Base-by-base conservation (phyloP, 2,888 invertebrate species). In the Drosophila paranaensis region DNA sequence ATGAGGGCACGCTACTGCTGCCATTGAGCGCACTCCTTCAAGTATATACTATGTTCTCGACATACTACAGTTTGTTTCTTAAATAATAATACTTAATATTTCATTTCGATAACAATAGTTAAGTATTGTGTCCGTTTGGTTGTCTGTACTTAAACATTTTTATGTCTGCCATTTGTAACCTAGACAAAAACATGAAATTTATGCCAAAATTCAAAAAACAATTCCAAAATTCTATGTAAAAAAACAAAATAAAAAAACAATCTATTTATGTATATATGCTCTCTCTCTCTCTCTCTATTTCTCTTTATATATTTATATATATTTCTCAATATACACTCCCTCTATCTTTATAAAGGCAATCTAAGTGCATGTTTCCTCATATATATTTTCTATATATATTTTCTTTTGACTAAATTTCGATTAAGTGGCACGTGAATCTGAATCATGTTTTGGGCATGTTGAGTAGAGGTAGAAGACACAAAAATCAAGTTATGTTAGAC, bases 111-210 rank as follows among this genome's bases (percentile, higher is more conserved):
- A 72, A 68, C 69, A 75, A 73, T 80, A 82, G 68, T 82, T 90
- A 86, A 88, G 87, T 85, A 87, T 86, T 84, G 84, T 83, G 89
- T 90, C 90, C 88, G 90, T 88, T 88, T 90, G 91, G 91, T 91
- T 91, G 91, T 91, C 91, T 91, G 91, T 91, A 88, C 88, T 90
- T 91, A 91, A 91, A 91, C 91, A 91, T 91, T 91, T 91, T 91
- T 91, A 91, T 91, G 90, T 91, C 91, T 91, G 90, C 91, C 91
- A 91, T 83, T 87, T 80, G 79, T 80, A 81, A 88, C 79, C 81
- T 84, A 80, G 89, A 78, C 76, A 72, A 35, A 72, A 35, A 37
- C 72, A 72, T 78, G 51, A 81, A 82, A 79, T 89, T 82, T 76
- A 71, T 84, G 74, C 77, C 79, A 77, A 80, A 84, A 76, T 73